Evolutionary conservation across 2,113 vertebrate species (phyloP), one percentile per base, ranked within the genome.

Genomic region (Sitta europaea): DNA sequence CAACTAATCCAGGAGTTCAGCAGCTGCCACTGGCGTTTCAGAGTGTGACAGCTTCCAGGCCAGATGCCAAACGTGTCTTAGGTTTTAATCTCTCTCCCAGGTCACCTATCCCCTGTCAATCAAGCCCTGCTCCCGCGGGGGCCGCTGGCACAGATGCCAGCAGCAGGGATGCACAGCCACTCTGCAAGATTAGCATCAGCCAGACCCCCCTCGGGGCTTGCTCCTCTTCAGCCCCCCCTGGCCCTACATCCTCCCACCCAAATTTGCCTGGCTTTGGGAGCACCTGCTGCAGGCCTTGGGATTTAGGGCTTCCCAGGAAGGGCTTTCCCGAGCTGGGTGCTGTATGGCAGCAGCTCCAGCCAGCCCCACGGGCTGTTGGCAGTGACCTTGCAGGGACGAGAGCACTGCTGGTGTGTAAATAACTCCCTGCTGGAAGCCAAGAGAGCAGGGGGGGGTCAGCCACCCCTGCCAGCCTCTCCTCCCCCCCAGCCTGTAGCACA

Each of bases 61-160:
- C 96, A 65, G 88, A 88, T 86, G 95, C 97, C 97, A 97, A 74
- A 81, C 3, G 5, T 74, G 71, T 76, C 90, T 96, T 76, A 94
- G 87, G 91, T 36, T 94, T 70, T 96, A 96, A 97, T 97, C 96
- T 92, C 91, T 28, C 86, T 81, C 84, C n/a, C 82, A 77, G 96
- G 96, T 97, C 96, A 97, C 95, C 97, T 79, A 92, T 55, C 6
- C 42, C 86, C 61, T 88, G 96, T 92, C 97, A 86, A 15, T 97
- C 97, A 97, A 35, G 61, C 3, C 3, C 86, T 50, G 84, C 79
- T 85, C 77, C 84, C 16, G 2, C n/a, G 3, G 68, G 68, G 74
- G 68, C 47, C 0, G 0, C 19, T 80, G 95, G 86, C 92, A 94
- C 89, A 80, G 94, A 88, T 74, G 78, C 82, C 90, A 86, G 12